Evolutionary conservation across 2,113 vertebrate genomes (phyloP).

Genomic region (Pomatostomus ruficeps): DNA sequence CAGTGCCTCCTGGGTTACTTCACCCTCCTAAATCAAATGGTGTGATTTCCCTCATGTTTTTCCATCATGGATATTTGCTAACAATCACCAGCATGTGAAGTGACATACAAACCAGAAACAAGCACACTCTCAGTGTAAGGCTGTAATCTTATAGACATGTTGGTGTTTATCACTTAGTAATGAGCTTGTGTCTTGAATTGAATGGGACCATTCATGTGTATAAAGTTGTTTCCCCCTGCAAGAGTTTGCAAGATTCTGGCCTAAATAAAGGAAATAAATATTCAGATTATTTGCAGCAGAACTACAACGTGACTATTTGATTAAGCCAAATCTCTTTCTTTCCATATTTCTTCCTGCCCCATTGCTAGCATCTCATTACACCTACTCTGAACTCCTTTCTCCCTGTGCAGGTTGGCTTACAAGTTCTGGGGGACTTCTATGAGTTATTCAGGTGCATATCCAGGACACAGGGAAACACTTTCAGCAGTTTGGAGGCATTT

Average conservation of each 20-base stretch:
- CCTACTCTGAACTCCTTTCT: background rate
- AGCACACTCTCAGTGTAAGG: background rate
- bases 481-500: background rate
- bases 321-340: background rate
- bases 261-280: background rate
- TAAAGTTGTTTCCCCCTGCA: background rate
- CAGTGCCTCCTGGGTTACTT: background rate
- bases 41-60: background rate
- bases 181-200: background rate
- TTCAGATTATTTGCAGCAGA: background rate
- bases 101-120: background rate
- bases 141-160: background rate
- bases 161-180: background rate
- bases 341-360: background rate
- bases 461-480: background rate
- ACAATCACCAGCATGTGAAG: background rate
- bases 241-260: background rate
- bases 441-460: background rate
- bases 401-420: background rate
- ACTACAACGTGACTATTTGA: background rate
- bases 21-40: background rate
- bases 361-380: background rate
- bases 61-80: background rate
- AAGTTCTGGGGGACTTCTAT: background rate
- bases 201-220: background rate